Base-by-base conservation (phyloP, 2,797 vertebrate species). In the Poecilia picta region DNA sequence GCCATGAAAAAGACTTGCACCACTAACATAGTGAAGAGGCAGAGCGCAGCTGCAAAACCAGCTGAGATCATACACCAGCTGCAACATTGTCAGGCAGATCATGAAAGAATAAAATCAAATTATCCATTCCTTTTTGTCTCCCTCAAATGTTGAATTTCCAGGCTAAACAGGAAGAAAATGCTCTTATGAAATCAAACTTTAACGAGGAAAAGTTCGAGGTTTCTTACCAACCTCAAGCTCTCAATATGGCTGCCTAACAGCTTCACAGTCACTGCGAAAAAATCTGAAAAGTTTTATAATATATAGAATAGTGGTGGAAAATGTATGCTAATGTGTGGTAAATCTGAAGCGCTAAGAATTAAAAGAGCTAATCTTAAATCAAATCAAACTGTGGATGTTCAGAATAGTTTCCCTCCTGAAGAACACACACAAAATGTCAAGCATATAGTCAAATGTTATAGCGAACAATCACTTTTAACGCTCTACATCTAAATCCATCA, bases 361-460 rank as follows among this genome's bases (percentile, higher is more conserved):
- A 36, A 4, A 68, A 25, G 39, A 10, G 20, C 8, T 5, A 1
- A 68, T 23, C 64, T 23, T 68, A 68, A 39, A 25, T 25, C 20
- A 41, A 41, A 41, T 39, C 10, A 23, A 39, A 41, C 16, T 25
- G 18, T 39, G 36, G 62, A 41, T 13, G 0, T 23, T 41, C 33
- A 23, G 62, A 39, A 66, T 15, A 2, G 62, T 39, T 66, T 66
- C 18, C 18, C 62, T 66, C 36, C 36, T 41, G 20, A 41, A 25
- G 20, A 68, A 68, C 20, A 36, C 25, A 20, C 49, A 53, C 49
- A 55, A 70, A 49, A 62, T n/a, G 0, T 72, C 39, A 83, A 76
- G 72, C 80, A 88, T 78, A 81, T 81, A 41, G 79, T 80, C 80
- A 85, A 87, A 84, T 78, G 81, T 75, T 83, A 73, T 25, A 83